Conservation (phyloP, 1,140 invertebrate species). For the Odontomachus brunneus region DNA sequence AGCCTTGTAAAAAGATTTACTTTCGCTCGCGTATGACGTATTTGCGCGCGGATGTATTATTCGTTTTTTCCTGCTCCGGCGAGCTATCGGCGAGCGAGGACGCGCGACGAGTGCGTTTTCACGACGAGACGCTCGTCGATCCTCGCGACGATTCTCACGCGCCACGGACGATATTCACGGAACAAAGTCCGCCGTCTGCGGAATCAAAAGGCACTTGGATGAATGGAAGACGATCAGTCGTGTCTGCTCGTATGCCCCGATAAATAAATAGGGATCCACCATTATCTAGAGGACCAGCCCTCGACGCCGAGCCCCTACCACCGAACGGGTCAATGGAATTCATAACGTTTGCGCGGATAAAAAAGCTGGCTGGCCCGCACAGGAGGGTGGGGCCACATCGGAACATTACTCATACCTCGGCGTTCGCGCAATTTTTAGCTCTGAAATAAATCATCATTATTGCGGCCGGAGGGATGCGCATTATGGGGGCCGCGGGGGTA, state of each 20-base stretch:
- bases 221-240: constrained; percentile 75
- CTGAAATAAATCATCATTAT: constrained; percentile 85
- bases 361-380: constrained; percentile 76
- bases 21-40: constrained; percentile 35
- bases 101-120: constrained; percentile 51
- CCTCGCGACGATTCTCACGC: constrained; percentile 63
- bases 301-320: constrained; percentile 76
- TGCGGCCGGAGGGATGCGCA: constrained; percentile 82
- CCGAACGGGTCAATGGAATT: constrained; percentile 82
- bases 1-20: constrained; percentile 47
- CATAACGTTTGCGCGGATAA: constrained; percentile 81
- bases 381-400: constrained; percentile 78
- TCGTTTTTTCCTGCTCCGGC: constrained; percentile 19
- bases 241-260: constrained; percentile 76
- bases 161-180: constrained; percentile 55
- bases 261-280: constrained; percentile 83
- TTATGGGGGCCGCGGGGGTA: constrained; percentile 81
- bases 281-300: constrained; percentile 82
- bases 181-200: constrained; percentile 69
- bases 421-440: constrained; percentile 84
- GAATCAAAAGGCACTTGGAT: constrained; percentile 73
- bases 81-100: constrained; percentile 25
- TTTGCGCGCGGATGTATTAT: constrained; percentile 57
- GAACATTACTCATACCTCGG: constrained; percentile 83
- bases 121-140: constrained; percentile 42